Conservation (phyloP, 2,797 vertebrate species). For the Oophaga sylvatica region DNA sequence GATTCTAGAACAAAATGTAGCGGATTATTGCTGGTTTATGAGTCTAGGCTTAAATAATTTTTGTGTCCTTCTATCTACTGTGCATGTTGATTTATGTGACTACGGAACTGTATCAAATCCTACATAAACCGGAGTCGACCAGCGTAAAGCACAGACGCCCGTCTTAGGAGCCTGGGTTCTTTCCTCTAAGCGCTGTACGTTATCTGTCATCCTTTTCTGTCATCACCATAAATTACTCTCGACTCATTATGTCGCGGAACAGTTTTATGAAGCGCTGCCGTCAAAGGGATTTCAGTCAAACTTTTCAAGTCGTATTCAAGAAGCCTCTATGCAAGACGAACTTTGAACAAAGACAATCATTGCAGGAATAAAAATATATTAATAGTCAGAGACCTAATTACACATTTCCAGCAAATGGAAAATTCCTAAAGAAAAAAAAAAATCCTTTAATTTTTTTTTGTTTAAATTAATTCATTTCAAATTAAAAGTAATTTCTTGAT, state of each 20-base stretch:
- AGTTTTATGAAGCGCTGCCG: background rate
- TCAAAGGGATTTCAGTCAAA: conserved; percentile 12
- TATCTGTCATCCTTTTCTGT: conserved; percentile 24
- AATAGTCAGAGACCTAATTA: background rate
- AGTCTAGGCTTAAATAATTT: background rate
- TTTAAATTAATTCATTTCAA: background rate
- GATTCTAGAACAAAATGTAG: background rate
- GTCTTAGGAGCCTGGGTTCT: background rate
- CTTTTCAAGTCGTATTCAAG: conserved; percentile 15
- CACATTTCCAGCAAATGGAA: background rate
- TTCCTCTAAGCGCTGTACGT: conserved; percentile 3
- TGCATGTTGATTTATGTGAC: background rate
- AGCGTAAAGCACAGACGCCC: background rate
- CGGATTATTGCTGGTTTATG: background rate
- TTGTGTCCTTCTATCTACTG: background rate
- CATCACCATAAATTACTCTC: conserved; percentile 22
- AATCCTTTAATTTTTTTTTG: no score
- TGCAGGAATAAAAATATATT: background rate
- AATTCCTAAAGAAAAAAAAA: background rate
- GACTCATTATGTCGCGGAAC: background rate
- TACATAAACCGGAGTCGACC: background rate
- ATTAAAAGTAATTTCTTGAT: background rate
- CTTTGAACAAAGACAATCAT: conserved; percentile 8
- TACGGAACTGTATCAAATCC: background rate
- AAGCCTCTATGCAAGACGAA: conserved; percentile 7